Conservation (phyloP, 1,140 invertebrate genomes). For the Lysiphlebus fabarum region DNA sequence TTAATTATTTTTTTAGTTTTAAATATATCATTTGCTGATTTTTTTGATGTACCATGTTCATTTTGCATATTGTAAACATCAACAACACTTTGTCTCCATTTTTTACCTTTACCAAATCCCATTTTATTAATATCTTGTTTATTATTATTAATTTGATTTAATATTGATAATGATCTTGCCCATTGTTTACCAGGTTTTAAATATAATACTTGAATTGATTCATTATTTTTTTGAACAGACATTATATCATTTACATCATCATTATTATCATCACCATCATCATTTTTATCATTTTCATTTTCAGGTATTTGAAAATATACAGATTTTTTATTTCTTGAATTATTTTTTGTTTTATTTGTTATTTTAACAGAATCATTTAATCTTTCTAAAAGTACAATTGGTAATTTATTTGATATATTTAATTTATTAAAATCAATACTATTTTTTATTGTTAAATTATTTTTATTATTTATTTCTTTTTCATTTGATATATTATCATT, state of each 20-base stretch:
- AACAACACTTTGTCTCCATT: slow-evolving; percentile 43
- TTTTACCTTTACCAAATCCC: slow-evolving; percentile 40
- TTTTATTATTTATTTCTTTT: too few relatives aligned
- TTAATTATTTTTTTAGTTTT: not conserved
- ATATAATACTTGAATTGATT: slow-evolving; percentile 25
- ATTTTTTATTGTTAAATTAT: too few relatives aligned
- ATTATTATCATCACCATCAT: slow-evolving; percentile 6
- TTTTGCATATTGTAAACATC: slow-evolving; percentile 44
- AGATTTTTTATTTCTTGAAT: slow-evolving; percentile 20
- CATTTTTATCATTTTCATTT: not conserved
- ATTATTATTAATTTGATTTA: slow-evolving; percentile 37
- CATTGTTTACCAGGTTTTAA: slow-evolving; percentile 49
- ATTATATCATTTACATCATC: not conserved
- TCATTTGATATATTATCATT: too few relatives aligned
- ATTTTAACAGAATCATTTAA: slow-evolving; percentile 34
- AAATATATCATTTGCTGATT: too few relatives aligned
- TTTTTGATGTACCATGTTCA: slow-evolving; percentile 5
- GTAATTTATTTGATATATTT: slow-evolving; percentile 8
- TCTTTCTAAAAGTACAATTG: slow-evolving; percentile 21
- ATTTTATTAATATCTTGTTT: slow-evolving; percentile 34
- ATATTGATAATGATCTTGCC: slow-evolving; percentile 49
- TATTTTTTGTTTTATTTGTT: slow-evolving; percentile 28
- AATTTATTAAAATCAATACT: not conserved
- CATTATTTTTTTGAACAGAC: not conserved
- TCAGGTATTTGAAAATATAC: slow-evolving; percentile 11